phyloP scores from a whole-genome alignment of 2,113 vertebrate species.

The Xiphophorus couchianus region DNA sequence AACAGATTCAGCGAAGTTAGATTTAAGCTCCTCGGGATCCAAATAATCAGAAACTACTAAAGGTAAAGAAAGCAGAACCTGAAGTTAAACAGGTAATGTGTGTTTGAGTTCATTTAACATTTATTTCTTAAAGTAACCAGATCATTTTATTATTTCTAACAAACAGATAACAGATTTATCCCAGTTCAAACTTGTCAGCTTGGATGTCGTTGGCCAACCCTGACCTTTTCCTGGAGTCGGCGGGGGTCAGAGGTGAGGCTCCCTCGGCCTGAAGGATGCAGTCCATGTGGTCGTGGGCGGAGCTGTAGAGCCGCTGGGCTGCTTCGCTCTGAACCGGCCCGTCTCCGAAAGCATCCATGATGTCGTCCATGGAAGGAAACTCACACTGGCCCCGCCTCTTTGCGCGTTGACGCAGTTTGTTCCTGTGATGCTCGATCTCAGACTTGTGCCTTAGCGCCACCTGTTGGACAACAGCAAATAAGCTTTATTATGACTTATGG shows the following conservation, averaged over 20 bases:
- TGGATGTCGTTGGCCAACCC: neutral
- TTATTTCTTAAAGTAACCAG: too few species aligned
- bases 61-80: too few species aligned
- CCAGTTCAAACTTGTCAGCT: neutral
- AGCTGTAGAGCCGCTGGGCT: conserved; percentile 90
- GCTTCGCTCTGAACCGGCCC: conserved; percentile 87
- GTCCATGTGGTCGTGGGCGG: conserved; percentile 96
- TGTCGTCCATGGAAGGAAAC: conserved; percentile 94
- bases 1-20: too few species aligned
- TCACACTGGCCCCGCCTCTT: conserved; percentile 96
- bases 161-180: neutral
- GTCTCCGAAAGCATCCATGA: conserved; percentile 87
- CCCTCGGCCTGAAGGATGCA: conserved; percentile 90
- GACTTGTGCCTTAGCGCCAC: conserved; percentile 96
- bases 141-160: too few species aligned
- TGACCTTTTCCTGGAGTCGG: conserved; percentile 88
- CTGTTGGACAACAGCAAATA: conserved; percentile 49
- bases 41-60: too few species aligned
- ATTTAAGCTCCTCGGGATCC: too few species aligned
- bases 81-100: too few species aligned
- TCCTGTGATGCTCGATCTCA: conserved; percentile 95
- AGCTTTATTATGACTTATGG: neutral
- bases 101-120: too few species aligned
- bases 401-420: conserved; percentile 94
- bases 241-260: conserved; percentile 83